Conservation (phyloP, 2,888 invertebrate species). For the Phania funesta region DNA sequence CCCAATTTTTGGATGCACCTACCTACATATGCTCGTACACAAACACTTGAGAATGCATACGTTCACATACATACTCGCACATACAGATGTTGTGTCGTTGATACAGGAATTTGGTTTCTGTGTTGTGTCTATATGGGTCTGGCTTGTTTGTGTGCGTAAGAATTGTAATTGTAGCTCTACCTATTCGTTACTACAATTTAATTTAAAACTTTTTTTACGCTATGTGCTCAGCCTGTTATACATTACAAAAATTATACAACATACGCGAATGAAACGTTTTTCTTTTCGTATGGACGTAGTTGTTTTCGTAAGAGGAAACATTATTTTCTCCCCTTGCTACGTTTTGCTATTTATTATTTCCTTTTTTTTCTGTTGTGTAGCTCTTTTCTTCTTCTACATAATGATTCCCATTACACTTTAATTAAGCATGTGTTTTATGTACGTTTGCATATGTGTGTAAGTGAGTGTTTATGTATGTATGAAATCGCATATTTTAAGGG, state of each 20-base stretch:
- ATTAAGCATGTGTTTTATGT: constrained; percentile 52
- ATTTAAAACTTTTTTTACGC: constrained; percentile 57
- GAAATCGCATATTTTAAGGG: neutral
- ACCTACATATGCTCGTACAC: constrained; percentile 1
- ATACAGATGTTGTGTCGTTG: neutral
- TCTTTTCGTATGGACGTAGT: neutral
- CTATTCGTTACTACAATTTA: constrained; percentile 59
- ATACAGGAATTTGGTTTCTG: constrained; percentile 7
- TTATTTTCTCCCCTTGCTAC: neutral
- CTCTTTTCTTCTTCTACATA: constrained; percentile 23
- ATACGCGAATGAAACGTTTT: neutral
- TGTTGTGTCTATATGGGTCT: neutral
- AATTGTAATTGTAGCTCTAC: constrained; percentile 30
- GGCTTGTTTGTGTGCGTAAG: neutral
- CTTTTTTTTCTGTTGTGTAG: constrained; percentile 19
- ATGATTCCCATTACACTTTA: constrained; percentile 52
- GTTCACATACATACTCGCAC: neutral
- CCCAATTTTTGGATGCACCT: constrained; percentile 48
- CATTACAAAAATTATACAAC: constrained; percentile 56
- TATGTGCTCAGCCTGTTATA: constrained; percentile 53
- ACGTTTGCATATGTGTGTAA: neutral
- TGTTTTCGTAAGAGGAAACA: constrained; percentile 24
- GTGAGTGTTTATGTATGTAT: neutral
- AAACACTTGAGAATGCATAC: neutral
- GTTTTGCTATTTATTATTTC: neutral